These are phyloP conservation scores for Acanthurus lineatus DNA, from an alignment of 2,797 vertebrate genomes.

Conservation along the genomic window DNA sequence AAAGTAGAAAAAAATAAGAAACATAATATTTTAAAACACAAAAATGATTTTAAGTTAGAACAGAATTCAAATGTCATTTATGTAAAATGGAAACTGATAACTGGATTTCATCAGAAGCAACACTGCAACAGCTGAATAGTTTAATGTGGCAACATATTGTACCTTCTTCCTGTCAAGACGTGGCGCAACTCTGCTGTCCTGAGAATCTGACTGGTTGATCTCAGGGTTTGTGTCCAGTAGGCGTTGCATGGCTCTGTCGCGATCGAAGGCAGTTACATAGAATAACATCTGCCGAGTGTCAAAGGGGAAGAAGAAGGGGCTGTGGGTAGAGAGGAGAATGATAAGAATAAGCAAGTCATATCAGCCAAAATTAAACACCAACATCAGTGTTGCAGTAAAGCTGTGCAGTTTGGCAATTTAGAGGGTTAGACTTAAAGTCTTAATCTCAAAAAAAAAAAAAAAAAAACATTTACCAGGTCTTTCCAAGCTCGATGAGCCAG, in stretches of 20 bases:
- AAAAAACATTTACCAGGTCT: constrained; percentile 90
- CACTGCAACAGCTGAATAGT: neutral
- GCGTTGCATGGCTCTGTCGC: constrained; percentile 98
- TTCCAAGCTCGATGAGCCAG: constrained; percentile 98
- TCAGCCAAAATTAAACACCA: neutral
- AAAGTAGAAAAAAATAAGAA: neutral
- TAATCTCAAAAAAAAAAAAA: too few species aligned
- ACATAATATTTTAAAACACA: neutral
- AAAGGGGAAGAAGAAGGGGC: constrained; percentile 99
- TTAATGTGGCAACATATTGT: neutral
- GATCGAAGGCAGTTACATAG: constrained; percentile 98
- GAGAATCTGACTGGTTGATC: constrained; percentile 99
- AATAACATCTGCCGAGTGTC: constrained; percentile 99
- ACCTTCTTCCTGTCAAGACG: constrained; percentile 95
- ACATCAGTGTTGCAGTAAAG: too few species aligned
- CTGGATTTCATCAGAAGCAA: neutral
- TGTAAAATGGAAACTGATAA: neutral
- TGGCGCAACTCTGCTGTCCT: constrained; percentile 98
- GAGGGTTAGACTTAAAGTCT: too few species aligned
- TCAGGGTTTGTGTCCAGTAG: constrained; percentile 98
- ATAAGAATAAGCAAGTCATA: neutral
- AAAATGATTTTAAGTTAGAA: neutral
- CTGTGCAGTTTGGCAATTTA: too few species aligned
- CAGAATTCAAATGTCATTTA: neutral
- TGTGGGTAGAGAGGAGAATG: constrained; percentile 69